A percentile compares a stretch with the other conserved stretches of the same genome.
phyloP scores from a whole-genome alignment of 1,140 invertebrate species.

The Drosophila santomea region DNA sequence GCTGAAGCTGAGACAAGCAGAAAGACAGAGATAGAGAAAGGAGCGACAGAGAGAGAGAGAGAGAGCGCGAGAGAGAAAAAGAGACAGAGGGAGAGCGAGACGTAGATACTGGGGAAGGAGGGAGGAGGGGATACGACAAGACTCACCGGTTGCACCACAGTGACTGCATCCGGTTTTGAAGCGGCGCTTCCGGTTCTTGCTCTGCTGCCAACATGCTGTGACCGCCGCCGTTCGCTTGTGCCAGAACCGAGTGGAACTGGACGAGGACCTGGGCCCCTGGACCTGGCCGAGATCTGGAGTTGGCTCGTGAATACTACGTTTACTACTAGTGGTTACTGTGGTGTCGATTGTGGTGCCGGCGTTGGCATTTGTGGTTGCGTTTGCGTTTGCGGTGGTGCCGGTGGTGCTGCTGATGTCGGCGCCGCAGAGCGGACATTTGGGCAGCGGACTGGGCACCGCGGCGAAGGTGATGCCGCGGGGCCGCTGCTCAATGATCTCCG shows the following conservation, averaged over 20 bases:
- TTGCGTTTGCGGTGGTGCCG: constrained; percentile 11
- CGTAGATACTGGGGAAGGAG: constrained; percentile 3
- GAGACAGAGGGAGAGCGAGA: constrained; percentile 12
- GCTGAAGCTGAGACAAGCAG: constrained; percentile 24
- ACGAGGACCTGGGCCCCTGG: constrained; percentile 22
- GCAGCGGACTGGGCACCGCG: constrained; percentile 61
- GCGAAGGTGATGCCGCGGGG: constrained; percentile 70
- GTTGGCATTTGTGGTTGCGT: background rate
- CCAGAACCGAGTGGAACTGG: constrained; percentile 68
- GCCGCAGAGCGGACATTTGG: constrained; percentile 78
- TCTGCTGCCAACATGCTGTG: constrained; percentile 74
- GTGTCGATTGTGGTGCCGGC: constrained; percentile 44
- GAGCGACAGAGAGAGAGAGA: background rate
- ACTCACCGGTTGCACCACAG: constrained; percentile 84
- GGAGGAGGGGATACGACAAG: constrained; percentile 60
- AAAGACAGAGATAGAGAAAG: constrained; percentile 16
- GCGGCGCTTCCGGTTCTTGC: constrained; percentile 72
- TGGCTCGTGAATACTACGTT: constrained; percentile 68
- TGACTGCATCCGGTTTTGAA: constrained; percentile 81
- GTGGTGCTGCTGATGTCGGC: constrained; percentile 61
- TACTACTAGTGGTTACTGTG: constrained; percentile 64
- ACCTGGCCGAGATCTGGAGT: constrained; percentile 41
- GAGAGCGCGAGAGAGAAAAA: constrained; percentile 5
- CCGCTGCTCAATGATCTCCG: constrained; percentile 67
- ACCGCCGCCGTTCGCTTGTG: constrained; percentile 67